Evolutionary conservation across 2,888 invertebrate genomes (phyloP).

Genomic region (Synanthedon formicaeformis): DNA sequence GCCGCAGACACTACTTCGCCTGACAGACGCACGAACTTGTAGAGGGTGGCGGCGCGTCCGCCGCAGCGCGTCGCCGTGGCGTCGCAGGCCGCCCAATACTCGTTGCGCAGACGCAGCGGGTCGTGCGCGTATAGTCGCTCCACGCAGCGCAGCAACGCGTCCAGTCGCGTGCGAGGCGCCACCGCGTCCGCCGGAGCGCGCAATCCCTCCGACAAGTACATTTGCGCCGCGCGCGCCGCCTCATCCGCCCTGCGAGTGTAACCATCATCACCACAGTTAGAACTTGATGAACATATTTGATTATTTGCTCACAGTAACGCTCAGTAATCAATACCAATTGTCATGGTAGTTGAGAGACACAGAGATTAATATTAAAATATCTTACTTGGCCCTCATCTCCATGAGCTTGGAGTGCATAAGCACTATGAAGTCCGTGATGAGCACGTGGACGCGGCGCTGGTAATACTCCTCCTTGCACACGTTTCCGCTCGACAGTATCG

Average conservation of each 20-base stretch:
- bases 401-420: conserved; percentile 89
- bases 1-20: conserved; percentile 88
- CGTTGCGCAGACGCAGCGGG: conserved; percentile 78
- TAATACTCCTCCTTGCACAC: conserved; percentile 84
- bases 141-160: conserved; percentile 83
- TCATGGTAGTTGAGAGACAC: too few relatives aligned
- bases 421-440: conserved; percentile 92
- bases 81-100: conserved; percentile 84
- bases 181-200: conserved; percentile 70
- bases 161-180: conserved; percentile 78
- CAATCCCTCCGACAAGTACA: conserved; percentile 81
- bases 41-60: conserved; percentile 81
- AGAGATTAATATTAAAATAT: conserved; percentile 2
- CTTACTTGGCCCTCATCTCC: conserved; percentile 68
- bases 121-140: conserved; percentile 83
- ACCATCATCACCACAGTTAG: background rate
- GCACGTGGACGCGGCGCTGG: conserved; percentile 82
- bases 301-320: background rate
- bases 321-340: background rate
- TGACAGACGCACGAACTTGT: conserved; percentile 90
- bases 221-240: conserved; percentile 81
- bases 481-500: conserved; percentile 76
- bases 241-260: conserved; percentile 81
- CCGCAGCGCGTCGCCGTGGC: conserved; percentile 23
- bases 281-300: background rate